phyloP scores from a whole-genome alignment of 2,797 vertebrate species.

The Carapus acus region DNA sequence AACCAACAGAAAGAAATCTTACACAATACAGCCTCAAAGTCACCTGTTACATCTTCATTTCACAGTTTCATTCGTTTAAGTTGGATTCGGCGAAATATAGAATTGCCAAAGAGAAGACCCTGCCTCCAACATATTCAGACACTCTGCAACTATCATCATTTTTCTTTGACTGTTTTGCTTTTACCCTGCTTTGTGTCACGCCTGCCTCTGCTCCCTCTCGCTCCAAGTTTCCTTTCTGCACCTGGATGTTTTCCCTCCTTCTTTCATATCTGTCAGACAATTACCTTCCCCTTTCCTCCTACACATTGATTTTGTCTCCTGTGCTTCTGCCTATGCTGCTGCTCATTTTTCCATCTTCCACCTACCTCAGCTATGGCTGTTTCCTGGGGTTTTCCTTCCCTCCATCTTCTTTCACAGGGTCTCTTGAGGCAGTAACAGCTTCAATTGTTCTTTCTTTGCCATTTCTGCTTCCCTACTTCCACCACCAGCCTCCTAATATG shows the following conservation, averaged over 20 bases:
- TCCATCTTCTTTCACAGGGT: constrained; percentile 29
- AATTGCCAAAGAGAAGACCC: too few relatives aligned
- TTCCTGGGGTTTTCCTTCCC: constrained; percentile 23
- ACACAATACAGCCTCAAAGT: too few relatives aligned
- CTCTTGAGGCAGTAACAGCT: constrained; percentile 18
- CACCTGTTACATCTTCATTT: too few relatives aligned
- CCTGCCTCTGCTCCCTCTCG: constrained; percentile 1
- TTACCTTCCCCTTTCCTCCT: constrained; percentile 53
- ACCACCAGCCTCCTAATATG: background rate
- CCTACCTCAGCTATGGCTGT: constrained; percentile 14
- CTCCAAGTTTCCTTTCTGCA: constrained; percentile 23
- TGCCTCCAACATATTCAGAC: too few relatives aligned
- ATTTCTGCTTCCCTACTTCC: constrained; percentile 8
- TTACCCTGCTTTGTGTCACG: background rate
- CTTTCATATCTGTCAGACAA: constrained; percentile 53
- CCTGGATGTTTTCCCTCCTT: constrained; percentile 23
- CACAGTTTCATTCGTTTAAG: too few relatives aligned
- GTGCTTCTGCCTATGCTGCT: constrained; percentile 37
- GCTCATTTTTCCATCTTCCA: constrained; percentile 37
- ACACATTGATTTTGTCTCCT: constrained; percentile 53
- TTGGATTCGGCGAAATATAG: too few relatives aligned
- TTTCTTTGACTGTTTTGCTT: constrained; percentile 5
- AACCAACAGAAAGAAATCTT: too few relatives aligned
- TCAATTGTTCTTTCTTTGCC: constrained; percentile 24
- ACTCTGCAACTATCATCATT: too few relatives aligned